Evolutionary conservation across 64 coral and sea anemone species (phyloP), one percentile per base, ranked within the genome.

Genomic region (Hydrozoanthus tunicans): DNA sequence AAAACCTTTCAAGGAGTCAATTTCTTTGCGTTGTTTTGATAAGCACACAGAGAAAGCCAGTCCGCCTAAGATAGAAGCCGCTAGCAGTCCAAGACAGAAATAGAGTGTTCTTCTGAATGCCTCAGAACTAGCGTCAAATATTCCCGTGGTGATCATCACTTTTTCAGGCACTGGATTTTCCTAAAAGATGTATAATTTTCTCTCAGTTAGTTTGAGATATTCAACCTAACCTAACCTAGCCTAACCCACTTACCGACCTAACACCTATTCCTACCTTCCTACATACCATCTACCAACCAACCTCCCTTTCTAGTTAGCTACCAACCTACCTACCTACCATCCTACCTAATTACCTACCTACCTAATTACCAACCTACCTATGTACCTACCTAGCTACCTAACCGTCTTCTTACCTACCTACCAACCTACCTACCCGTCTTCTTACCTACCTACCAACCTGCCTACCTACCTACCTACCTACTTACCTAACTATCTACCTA

Each of bases 161-260:
- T 51, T 64, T 82, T 82, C 58, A 63, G 80, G 80, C 80, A 82
- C 51, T 6, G 80, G 80, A 10, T 82, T 64, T 82, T 64, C 59
- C 80, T 82, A 7, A 24, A 81, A 81, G 3, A 81, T 59, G 6
- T 63, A 66, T 13, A 11, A 66, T 17, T 14, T 14, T 14, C 12
- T 3, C 12, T 15, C 5, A 17, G 17, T 13, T 15, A 13, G 4
- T 5, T 15, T 11, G 4, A 3, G 64, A 17, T 11, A 66, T 15
- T 66, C 12, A 17, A 66, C 10, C 64, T 66, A 15, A 13, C 64
- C 5, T 43, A 66, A 66, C 64, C 12, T 14, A 66, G 12, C 17
- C 10, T 13, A 5, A 66, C 5, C 12, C 1, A 13, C 7, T 9
- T 62, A 13, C 60, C 12, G 1, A 62, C 12, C 60, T 62, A 43